A percentile compares a stretch with the other conserved stretches of the same genome.
phyloP scores from a whole-genome alignment of 2,888 invertebrate genomes.

The Brassicogethes aeneus region DNA sequence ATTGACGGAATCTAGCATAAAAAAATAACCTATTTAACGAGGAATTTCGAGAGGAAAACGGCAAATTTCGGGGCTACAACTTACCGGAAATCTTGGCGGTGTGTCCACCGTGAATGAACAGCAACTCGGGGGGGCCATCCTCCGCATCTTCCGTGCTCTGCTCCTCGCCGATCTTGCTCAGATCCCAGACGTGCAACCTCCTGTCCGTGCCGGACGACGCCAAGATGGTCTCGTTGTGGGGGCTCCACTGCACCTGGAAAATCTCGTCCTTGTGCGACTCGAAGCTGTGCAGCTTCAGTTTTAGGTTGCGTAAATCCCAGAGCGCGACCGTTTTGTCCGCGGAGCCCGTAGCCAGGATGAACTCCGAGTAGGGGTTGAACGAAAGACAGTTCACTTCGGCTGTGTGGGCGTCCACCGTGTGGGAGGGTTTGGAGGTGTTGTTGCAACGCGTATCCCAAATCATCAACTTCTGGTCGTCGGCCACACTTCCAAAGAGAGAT shows the following conservation, averaged over 20 bases:
- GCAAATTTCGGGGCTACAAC: too few species aligned
- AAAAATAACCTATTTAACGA: too few species aligned
- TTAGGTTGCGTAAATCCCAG: slow-evolving; percentile 97
- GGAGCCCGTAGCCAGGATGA: slow-evolving; percentile 93
- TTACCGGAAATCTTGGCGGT: slow-evolving; percentile 90
- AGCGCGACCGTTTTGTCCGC: slow-evolving; percentile 96
- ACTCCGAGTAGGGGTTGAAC: slow-evolving; percentile 99
- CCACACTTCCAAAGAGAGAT: slow-evolving; percentile 96
- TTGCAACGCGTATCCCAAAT: slow-evolving; percentile 97
- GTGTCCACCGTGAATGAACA: slow-evolving; percentile 98
- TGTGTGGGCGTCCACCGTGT: slow-evolving; percentile 97
- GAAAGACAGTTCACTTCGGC: slow-evolving; percentile 99
- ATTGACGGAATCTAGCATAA: too few species aligned
- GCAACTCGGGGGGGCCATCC: slow-evolving; percentile 93
- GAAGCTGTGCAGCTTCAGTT: slow-evolving; percentile 96
- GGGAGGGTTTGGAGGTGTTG: slow-evolving; percentile 94
- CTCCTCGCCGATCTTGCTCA: slow-evolving; percentile 98
- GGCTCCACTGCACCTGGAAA: slow-evolving; percentile 99
- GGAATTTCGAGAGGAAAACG: too few species aligned
- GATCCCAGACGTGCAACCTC: slow-evolving; percentile 96
- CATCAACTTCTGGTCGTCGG: slow-evolving; percentile 98
- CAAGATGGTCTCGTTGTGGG: slow-evolving; percentile 98
- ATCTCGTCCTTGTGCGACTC: slow-evolving; percentile 99
- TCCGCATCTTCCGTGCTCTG: slow-evolving; percentile 97
- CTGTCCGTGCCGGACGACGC: slow-evolving; percentile 98